These are phyloP conservation scores for Puntigrus tetrazona DNA, from an alignment of 2,113 vertebrate species.

Conservation along the genomic window DNA sequence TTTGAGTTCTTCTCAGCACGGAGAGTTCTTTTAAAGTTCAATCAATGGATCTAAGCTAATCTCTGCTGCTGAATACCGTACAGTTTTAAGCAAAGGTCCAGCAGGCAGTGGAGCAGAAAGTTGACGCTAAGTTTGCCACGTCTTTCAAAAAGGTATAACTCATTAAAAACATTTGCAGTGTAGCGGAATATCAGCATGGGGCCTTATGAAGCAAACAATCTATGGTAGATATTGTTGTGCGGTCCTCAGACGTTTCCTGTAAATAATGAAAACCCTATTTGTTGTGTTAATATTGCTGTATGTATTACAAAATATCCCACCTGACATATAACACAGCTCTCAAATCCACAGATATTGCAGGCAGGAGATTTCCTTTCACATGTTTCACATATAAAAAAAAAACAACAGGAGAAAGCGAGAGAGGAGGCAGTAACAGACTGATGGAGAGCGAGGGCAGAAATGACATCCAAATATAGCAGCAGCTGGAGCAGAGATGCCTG, in stretches of 20 bases:
- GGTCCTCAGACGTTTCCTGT: not conserved
- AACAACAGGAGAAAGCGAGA: conserved; percentile 36
- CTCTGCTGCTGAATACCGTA: conserved; percentile 28
- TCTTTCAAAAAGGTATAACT: conserved; percentile 15
- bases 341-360: conserved; percentile 15
- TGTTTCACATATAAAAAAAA: conserved; percentile 34
- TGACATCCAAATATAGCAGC: conserved; percentile 60
- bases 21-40: conserved; percentile 52
- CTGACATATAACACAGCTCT: conserved; percentile 19
- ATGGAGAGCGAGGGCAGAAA: conserved; percentile 61
- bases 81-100: conserved; percentile 38
- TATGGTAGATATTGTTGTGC: not conserved
- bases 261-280: conserved; percentile 15
- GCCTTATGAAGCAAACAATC: not conserved
- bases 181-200: not conserved
- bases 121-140: not conserved
- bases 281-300: conserved; percentile 24
- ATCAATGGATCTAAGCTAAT: conserved; percentile 49
- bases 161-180: not conserved
- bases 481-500: conserved; percentile 50
- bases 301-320: conserved; percentile 36
- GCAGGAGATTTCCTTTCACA: conserved; percentile 12
- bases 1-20: conserved; percentile 27
- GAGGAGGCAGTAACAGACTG: conserved; percentile 56
- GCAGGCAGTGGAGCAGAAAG: conserved; percentile 23